Evolutionary conservation across 2,797 vertebrate genomes (phyloP).

Genomic region (Phoebastria nigripes): DNA sequence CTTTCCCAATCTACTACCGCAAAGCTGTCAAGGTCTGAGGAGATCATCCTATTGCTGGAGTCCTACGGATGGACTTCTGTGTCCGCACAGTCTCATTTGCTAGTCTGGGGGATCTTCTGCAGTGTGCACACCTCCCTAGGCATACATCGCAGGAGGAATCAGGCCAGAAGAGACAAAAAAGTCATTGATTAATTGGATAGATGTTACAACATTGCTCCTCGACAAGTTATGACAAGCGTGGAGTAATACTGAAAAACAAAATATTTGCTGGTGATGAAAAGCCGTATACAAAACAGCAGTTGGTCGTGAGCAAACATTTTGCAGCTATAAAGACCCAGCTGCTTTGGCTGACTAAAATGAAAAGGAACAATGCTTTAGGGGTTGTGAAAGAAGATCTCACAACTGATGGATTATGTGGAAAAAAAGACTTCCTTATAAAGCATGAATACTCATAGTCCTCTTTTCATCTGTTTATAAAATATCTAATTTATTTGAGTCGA

Average conservation of each 20-base stretch:
- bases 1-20: neutral
- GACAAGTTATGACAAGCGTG: neutral
- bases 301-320: conserved; percentile 38
- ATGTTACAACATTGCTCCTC: neutral
- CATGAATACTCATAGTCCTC: neutral
- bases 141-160: neutral
- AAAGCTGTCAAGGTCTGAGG: neutral
- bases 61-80: neutral
- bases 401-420: neutral
- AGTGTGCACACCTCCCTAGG: neutral
- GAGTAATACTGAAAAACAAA: conserved; percentile 10
- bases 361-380: conserved; percentile 25
- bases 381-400: conserved; percentile 20
- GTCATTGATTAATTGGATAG: neutral
- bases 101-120: neutral
- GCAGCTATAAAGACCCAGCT: conserved; percentile 43
- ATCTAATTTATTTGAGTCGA: neutral
- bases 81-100: neutral
- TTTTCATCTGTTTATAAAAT: neutral
- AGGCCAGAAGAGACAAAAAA: neutral
- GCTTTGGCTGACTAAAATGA: conserved; percentile 43
- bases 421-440: neutral
- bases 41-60: neutral
- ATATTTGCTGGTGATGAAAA: conserved; percentile 37
- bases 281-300: conserved; percentile 6